These are phyloP conservation scores for Oligia latruncula DNA, from an alignment of 2,888 invertebrate genomes.

Conservation along the genomic window DNA sequence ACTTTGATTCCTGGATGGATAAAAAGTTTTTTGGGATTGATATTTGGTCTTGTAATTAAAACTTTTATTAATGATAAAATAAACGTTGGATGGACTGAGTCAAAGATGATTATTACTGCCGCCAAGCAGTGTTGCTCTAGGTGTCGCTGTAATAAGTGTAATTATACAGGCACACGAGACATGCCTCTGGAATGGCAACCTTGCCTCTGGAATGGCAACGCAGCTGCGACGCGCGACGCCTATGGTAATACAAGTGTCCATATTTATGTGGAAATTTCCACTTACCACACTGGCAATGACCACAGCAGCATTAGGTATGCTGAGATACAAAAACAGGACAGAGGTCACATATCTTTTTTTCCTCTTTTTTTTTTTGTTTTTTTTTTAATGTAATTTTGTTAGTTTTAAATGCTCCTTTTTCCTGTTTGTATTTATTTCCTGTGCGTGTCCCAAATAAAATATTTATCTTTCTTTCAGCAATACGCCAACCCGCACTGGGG, in stretches of 20 bases:
- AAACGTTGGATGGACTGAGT: too few species aligned
- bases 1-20: neutral
- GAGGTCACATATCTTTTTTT: neutral
- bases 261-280: neutral
- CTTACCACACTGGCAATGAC: neutral
- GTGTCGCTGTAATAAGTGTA: neutral
- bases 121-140: neutral
- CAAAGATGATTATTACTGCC: neutral
- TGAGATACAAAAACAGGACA: neutral
- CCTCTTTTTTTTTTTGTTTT: neutral
- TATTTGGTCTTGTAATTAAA: neutral
- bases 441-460: neutral
- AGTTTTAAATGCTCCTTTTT: too few species aligned
- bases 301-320: neutral
- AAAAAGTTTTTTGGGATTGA: neutral
- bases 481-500: too few species aligned
- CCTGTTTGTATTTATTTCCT: neutral
- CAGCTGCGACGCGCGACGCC: neutral
- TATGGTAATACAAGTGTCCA: neutral
- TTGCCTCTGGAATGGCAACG: neutral
- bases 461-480: too few species aligned
- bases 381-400: too few species aligned
- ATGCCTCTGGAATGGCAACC: neutral
- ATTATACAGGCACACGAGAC: neutral
- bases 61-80: neutral